Conservation (phyloP, 2,888 invertebrate genomes). For the Chalcosyrphus nemorum region DNA sequence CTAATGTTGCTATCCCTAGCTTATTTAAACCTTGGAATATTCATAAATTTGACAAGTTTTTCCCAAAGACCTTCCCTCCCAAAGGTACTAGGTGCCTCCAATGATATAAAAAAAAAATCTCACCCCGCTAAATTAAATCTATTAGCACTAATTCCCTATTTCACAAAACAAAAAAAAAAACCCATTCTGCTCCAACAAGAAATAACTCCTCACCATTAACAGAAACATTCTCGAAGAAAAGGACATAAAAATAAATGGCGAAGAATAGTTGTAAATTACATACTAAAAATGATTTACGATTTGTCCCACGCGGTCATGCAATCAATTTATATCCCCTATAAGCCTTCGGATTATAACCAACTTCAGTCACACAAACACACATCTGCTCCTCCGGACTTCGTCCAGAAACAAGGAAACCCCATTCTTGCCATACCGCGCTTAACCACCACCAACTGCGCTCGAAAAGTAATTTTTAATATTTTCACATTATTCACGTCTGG, state of each 20-base stretch:
- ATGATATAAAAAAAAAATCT: background rate
- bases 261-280: slow-evolving; percentile 69
- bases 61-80: background rate
- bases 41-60: background rate
- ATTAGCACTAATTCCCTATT: slow-evolving; percentile 17
- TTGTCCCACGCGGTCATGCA: slow-evolving; percentile 73
- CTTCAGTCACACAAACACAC: slow-evolving; percentile 27
- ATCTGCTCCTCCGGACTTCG: slow-evolving; percentile 17
- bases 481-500: slow-evolving; percentile 67
- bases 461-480: slow-evolving; percentile 72
- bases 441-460: slow-evolving; percentile 56
- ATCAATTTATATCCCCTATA: slow-evolving; percentile 63
- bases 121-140: slow-evolving; percentile 1
- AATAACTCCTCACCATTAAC: slow-evolving; percentile 44
- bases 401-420: slow-evolving; percentile 47
- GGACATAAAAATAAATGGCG: slow-evolving; percentile 69
- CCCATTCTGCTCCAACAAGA: background rate
- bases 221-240: slow-evolving; percentile 44
- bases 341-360: slow-evolving; percentile 35
- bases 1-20: no score
- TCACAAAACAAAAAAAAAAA: background rate
- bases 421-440: background rate
- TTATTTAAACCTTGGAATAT: no score
- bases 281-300: slow-evolving; percentile 70
- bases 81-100: background rate